Evolutionary conservation across 2,797 vertebrate genomes (phyloP).

Genomic region (Argya squamiceps): DNA sequence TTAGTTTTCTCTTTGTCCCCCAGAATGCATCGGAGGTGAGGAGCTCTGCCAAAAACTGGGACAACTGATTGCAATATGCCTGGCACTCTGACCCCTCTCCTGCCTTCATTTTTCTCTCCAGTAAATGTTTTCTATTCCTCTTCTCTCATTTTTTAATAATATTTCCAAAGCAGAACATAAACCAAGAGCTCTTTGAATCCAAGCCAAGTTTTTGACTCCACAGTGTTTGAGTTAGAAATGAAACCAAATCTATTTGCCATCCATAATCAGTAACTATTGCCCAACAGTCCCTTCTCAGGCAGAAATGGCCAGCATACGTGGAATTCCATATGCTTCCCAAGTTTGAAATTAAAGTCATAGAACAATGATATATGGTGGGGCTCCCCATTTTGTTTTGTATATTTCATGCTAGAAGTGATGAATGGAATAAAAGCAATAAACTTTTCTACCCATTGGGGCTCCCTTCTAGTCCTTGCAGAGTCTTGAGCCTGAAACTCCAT

Average conservation of each 20-base stretch:
- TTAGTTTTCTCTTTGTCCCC: neutral
- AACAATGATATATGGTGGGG: neutral
- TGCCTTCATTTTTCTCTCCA: neutral
- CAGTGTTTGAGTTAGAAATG: conserved; percentile 15
- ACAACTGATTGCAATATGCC: neutral
- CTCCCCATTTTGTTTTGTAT: neutral
- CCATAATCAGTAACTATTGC: neutral
- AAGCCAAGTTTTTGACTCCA: conserved; percentile 36
- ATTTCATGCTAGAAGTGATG: neutral
- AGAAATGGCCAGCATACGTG: neutral
- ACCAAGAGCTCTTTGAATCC: conserved; percentile 50
- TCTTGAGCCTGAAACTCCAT: neutral
- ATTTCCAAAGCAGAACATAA: conserved; percentile 52
- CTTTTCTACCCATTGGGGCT: neutral
- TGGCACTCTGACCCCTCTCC: neutral
- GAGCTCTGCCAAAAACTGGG: neutral
- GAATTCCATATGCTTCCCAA: neutral
- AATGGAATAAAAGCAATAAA: neutral
- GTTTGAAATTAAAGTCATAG: neutral
- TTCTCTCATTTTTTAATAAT: conserved; percentile 37
- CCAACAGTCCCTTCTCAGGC: neutral
- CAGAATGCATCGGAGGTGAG: neutral
- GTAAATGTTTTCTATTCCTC: conserved; percentile 32
- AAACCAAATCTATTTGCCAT: conserved; percentile 40
- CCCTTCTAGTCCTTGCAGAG: neutral